Evolutionary conservation across 2,113 vertebrate genomes (phyloP), one percentile per base, ranked within the genome.

Genomic region (Cygnus atratus): DNA sequence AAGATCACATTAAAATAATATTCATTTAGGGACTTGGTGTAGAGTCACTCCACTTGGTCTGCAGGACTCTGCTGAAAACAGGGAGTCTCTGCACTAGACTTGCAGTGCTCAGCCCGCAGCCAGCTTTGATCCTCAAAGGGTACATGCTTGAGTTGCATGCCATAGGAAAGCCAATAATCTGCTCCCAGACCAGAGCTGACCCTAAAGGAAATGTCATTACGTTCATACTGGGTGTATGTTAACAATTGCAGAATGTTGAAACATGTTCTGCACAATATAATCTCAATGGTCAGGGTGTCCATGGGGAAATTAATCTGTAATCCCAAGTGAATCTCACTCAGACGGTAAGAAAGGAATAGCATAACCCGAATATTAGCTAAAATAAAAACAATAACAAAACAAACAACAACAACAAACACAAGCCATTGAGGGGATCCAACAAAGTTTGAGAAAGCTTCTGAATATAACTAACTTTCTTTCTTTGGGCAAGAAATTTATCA

Each of bases 401-500:
- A 48, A 48, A 21, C 46, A 22, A 48, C 46, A 48, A 22, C 33
- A 59, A 59, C 12, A 13, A 21, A 59, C 6, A 1, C 11, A 75
- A 54, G 33, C 11, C 52, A 26, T 11, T 76, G 43, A 80, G 14
- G 2, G 22, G 37, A 28, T 71, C 6, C 35, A 8, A 35, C 22
- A 21, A 66, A 8, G 21, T 33, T 8, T 54, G 62, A 59, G n/a
- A 75, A 12, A 19, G 3, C 5, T 86, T 85, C 37, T 52, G 46
- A n/a, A 12, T 14, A 39, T 0, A 9, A 4, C 11, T 59, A 19
- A n/a, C 48, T 50, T 63, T 25, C 14, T 43, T 21, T 84, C n/a
- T 48, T 8, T 3, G 24, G 43, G 67, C 17, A 65, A 65, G 2
- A 39, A 16, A 24, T 0, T 0, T 25, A 25, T 10, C 15, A 20